Base-by-base conservation (phyloP, 2,888 invertebrate species). In the Synergus japonicus region DNA sequence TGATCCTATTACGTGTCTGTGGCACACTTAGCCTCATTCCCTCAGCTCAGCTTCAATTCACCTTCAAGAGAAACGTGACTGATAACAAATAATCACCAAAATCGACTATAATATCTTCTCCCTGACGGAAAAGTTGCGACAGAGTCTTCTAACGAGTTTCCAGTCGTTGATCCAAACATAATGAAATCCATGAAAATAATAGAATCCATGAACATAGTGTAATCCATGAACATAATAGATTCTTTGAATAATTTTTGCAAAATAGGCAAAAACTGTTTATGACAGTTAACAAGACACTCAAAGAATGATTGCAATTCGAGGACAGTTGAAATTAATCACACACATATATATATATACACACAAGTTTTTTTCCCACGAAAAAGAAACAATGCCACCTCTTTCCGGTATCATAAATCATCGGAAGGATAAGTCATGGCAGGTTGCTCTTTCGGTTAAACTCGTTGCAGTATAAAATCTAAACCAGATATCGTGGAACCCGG, bases 1-100 rank as follows among this genome's bases (percentile, higher is more conserved):
- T 90, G 89, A 90, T 90, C 86, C 82, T 86, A 86, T 82, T 83
- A 81, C 83, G 81, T 85, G 86, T 86, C 87, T 87, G 85, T 83
- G 83, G 85, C 85, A 86, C 87, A 87, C 87, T 88, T 87, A 86
- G 84, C 85, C 79, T 84, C 86, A 83, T 87, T 86, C 85, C 85
- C 86, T 87, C 85, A 85, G 88, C 85, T 89, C 88, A 85, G 88
- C 88, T 89, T 85, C 12, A 54, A 37, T 73, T 73, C 41, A n/a
- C 37, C 60, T 60, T 4, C 10, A 22, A 12, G 22, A n/a, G 4
- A 60, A 60, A 60, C 60, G 10, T 22, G 60, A 22, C 22, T 10
- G 12, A 60, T 22, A 60, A 4, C 22, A 22, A 60, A 5, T 54
- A 7, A 54, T 54, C 8, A 54, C n/a, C 54, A 54, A n/a, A 54